Percentiles rank a stretch among this genome's conserved stretches.
Conservation (phyloP, 2,888 invertebrate genomes). For the Tigriopus californicus region DNA sequence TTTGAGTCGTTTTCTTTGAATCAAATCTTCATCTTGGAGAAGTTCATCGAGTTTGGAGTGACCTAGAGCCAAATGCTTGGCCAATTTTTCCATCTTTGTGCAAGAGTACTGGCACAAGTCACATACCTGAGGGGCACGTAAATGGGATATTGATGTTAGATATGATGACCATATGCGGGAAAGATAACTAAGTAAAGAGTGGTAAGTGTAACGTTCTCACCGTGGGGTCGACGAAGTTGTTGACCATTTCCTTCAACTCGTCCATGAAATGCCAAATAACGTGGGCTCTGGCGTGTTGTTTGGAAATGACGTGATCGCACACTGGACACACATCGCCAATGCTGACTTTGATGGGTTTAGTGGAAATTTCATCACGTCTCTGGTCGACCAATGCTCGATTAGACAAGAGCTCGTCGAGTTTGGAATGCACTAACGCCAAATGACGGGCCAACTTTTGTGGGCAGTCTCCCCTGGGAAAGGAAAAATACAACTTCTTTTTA, state of each 20-base stretch:
- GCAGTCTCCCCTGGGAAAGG: no score
- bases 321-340: background rate
- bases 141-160: no score
- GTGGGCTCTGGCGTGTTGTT: background rate
- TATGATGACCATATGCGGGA: no score
- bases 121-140: background rate
- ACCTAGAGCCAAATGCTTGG: background rate
- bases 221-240: background rate
- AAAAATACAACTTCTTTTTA: no score
- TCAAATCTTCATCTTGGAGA: background rate
- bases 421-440: background rate
- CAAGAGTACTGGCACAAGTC: background rate
- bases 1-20: background rate
- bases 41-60: conserved; percentile 2
- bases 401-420: background rate
- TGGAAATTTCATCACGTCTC: background rate
- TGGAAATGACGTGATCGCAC: background rate
- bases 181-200: background rate
- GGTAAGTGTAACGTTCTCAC: background rate
- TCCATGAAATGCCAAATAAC: conserved; percentile 5
- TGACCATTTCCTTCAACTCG: background rate
- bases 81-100: background rate
- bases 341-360: background rate
- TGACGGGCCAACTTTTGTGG: background rate
- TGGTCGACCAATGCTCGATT: background rate